A percentile compares a stretch with the other conserved stretches of the same genome.
These are phyloP conservation scores for Forbesichthys papilliferus DNA, from an alignment of 2,113 vertebrate genomes.

Conservation along the genomic window DNA sequence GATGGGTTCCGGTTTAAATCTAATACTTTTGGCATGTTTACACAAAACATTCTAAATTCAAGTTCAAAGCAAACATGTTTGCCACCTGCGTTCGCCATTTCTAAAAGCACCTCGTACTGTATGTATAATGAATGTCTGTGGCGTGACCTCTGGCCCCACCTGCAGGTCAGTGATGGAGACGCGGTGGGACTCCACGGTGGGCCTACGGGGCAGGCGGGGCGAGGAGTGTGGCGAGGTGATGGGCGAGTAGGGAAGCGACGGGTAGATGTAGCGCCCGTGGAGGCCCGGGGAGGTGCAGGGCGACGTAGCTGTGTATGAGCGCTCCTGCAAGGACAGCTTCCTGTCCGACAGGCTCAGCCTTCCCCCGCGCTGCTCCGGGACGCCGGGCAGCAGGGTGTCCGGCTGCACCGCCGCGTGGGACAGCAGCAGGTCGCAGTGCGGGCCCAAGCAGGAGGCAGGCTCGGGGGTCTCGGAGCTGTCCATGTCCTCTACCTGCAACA, in stretches of 20 bases:
- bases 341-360: constrained; percentile 82
- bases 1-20: no score
- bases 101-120: no score
- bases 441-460: constrained; percentile 38
- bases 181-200: constrained; percentile 92
- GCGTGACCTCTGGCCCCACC: constrained; percentile 68
- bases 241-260: constrained; percentile 86
- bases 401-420: constrained; percentile 53
- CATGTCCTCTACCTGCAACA: constrained; percentile 71
- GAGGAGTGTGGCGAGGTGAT: constrained; percentile 92
- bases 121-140: no score
- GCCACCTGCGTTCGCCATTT: no score
- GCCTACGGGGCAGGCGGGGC: constrained; percentile 87
- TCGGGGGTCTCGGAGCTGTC: constrained; percentile 71
- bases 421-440: constrained; percentile 71
- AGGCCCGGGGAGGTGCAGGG: constrained; percentile 70
- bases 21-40: no score
- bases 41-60: no score
- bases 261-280: constrained; percentile 85
- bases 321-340: constrained; percentile 92
- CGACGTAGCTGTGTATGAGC: constrained; percentile 71
- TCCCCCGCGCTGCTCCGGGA: constrained; percentile 66
- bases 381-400: constrained; percentile 57
- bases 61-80: no score
- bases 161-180: constrained; percentile 96